Evolutionary conservation across 2,797 vertebrate genomes (phyloP).

Genomic region (Melanogrammus aeglefinus): DNA sequence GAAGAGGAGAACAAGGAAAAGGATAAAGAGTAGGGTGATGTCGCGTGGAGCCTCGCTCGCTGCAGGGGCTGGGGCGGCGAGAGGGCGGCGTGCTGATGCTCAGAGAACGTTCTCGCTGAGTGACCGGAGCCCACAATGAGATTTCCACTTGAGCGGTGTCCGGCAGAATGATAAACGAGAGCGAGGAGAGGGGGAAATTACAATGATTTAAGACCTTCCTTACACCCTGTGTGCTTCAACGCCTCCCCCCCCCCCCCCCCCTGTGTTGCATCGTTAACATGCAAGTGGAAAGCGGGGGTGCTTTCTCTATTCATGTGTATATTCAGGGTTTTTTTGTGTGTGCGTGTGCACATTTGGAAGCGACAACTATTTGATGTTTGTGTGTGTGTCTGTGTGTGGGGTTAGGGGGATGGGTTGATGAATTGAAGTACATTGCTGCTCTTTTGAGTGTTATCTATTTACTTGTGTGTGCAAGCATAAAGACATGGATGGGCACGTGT

Average conservation of each 20-base stretch:
- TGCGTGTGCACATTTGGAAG: background rate
- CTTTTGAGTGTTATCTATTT: constrained; percentile 42
- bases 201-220: constrained; percentile 49
- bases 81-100: constrained; percentile 33
- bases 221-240: constrained; percentile 39
- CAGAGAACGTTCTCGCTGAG: constrained; percentile 57
- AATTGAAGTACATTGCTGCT: constrained; percentile 42
- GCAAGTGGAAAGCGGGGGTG: background rate
- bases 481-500: constrained; percentile 8
- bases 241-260: constrained; percentile 29
- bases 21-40: no score
- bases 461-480: background rate
- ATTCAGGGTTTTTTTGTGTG: constrained; percentile 2
- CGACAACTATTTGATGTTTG: constrained; percentile 31
- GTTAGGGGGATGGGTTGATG: background rate
- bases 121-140: constrained; percentile 67
- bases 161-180: constrained; percentile 68
- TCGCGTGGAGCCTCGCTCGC: background rate
- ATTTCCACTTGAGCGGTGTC: constrained; percentile 69
- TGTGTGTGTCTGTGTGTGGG: constrained; percentile 18
- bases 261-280: background rate
- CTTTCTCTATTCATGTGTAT: constrained; percentile 17
- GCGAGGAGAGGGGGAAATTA: constrained; percentile 42
- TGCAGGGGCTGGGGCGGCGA: constrained; percentile 14
- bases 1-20: background rate